Base-by-base conservation (phyloP, 2,888 invertebrate species). In the Sylvicola cinctus region DNA sequence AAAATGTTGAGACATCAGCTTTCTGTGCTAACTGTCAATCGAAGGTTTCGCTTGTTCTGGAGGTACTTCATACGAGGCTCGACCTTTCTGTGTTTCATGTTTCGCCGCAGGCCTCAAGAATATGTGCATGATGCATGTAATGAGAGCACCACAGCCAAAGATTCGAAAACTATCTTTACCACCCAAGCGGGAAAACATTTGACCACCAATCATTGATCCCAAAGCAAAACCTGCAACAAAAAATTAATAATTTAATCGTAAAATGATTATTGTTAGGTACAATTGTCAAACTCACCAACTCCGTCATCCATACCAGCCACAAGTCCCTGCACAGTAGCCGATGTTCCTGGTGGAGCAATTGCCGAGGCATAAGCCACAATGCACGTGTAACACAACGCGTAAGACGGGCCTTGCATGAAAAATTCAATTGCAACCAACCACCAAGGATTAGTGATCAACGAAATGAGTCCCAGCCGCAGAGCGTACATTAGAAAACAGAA, bases 231-330 rank as follows among this genome's bases (percentile, higher is more conserved):
- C 81, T 74, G 47, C 34, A 31, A 14, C 5, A 29, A 51, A 46
- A 40, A 38, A 35, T 36, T 38, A 38, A 42, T 30, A 4, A 25
- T 27, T 3, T n/a, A n/a, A n/a, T n/a, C n/a, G n/a, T n/a, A n/a
- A n/a, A n/a, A n/a, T n/a, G n/a, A n/a, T n/a, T n/a, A n/a, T n/a
- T n/a, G n/a, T n/a, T n/a, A n/a, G n/a, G n/a, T n/a, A n/a, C n/a
- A n/a, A n/a, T n/a, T n/a, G n/a, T n/a, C n/a, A n/a, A 76, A 77
- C 78, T 31, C 12, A 33, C 33, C 33, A 17, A 83, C 59, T 1
- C 84, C 84, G 48, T 85, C 85, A 48, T 84, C 84, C 72, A 83
- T 74, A n/a, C 83, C 84, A 2, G 83, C 81, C 26, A 81, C 77
- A 17, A 85, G 66, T 0, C 84, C 84, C 51, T 87, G 85, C 37